Percentiles rank a stretch among this genome's conserved stretches.
Evolutionary conservation across 1,140 invertebrate species (phyloP).

Genomic region (Ips typographus): DNA sequence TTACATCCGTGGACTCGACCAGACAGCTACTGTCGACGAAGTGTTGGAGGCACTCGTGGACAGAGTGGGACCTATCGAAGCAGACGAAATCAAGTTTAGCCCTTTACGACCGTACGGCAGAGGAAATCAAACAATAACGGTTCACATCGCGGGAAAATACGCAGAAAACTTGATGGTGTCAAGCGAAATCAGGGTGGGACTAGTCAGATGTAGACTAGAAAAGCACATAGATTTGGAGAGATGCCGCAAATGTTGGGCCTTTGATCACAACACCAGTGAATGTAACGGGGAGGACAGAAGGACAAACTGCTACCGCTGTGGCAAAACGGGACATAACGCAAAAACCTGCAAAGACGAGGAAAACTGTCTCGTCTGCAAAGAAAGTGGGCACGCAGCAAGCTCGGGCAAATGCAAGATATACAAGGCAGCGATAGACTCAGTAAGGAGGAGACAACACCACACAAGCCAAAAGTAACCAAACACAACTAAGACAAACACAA

Average conservation of each 20-base stretch:
- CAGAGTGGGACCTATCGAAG: no score
- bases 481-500: no score
- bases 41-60: background rate
- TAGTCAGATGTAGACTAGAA: conserved; percentile 8
- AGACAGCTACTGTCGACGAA: conserved; percentile 3
- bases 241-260: conserved; percentile 36
- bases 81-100: conserved; percentile 1
- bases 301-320: conserved; percentile 25
- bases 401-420: background rate
- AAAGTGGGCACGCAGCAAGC: no score
- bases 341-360: conserved; percentile 6
- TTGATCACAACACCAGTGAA: conserved; percentile 10
- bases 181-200: background rate
- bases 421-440: background rate
- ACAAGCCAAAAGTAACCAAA: no score
- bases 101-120: background rate
- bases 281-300: conserved; percentile 28
- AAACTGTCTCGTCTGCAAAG: no score
- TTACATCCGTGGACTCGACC: conserved; percentile 18
- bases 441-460: no score
- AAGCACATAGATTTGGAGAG: conserved; percentile 18
- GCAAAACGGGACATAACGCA: conserved; percentile 24
- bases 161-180: conserved; percentile 13
- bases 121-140: conserved; percentile 5
- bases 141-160: conserved; percentile 1